Evolutionary conservation across 1,140 invertebrate species (phyloP), one percentile per base, ranked within the genome.

Genomic region (Trypoxylus dichotomus): DNA sequence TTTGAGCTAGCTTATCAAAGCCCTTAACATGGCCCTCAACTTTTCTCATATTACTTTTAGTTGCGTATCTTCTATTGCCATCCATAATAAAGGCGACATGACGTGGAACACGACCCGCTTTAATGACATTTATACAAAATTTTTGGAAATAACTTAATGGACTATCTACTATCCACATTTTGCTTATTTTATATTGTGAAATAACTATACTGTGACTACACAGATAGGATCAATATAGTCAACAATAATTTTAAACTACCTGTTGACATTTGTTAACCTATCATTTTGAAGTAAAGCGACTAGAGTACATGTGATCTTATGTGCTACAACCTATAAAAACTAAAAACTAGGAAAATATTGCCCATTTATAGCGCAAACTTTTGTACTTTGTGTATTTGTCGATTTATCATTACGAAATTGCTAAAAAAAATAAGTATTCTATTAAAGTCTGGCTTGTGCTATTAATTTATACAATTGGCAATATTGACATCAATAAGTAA

Each of bases 11-110:
- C 88, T 98, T 99, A 77, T 98, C 92, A 88, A 99, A 99, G 42
- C 98, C 98, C 88, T 92, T 92, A 0, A 90, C 87, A 88, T 99
- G 98, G 0, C 98, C 98, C 81, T 95, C 90, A 32, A 91, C 86
- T 84, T 92, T 94, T 37, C 92, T 87, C 0, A 97, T 89, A 21
- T 94, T 90, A 47, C 92, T 90, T 85, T 96, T 96, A 78, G 89
- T 92, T 0, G 98, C 98, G 89, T 93, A 99, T 80, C 98, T 89
- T 78, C 98, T 90, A 88, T 99, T 99, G 21, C 98, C 98, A 89
- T 99, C 98, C 97, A 99, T 99, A 76, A 99, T 99, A 85, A 99
- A 93, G 0, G 97, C 97, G 76, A 99, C 89, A 88, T 99, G 98
- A 81, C 91, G 90, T 0, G 98, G 98, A 79, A 99, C 88, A 24